phyloP scores from a whole-genome alignment of 2,888 invertebrate genomes.

The Protophormia terraenovae region DNA sequence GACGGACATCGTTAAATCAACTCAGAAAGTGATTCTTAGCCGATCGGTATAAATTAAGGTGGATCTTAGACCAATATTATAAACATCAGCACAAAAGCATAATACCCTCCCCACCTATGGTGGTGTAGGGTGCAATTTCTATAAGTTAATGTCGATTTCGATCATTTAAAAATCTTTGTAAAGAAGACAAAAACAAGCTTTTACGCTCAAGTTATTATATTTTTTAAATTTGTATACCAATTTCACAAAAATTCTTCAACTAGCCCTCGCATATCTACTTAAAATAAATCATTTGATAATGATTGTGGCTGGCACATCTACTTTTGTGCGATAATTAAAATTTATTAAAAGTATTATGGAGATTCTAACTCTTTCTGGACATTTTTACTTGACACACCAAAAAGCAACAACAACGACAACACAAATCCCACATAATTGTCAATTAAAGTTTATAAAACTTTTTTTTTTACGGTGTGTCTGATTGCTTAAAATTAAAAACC shows the following conservation, averaged over 20 bases:
- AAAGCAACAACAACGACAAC: background rate
- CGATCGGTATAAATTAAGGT: too few relatives aligned
- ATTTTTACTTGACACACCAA: slow-evolving; percentile 4
- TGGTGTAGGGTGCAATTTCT: too few relatives aligned
- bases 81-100: too few relatives aligned
- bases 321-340: slow-evolving; percentile 37
- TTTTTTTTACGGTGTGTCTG: slow-evolving; percentile 32
- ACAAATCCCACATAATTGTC: slow-evolving; percentile 48
- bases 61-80: too few relatives aligned
- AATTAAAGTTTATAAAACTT: slow-evolving; percentile 40
- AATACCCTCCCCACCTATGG: too few relatives aligned
- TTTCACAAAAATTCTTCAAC: background rate
- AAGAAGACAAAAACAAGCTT: too few relatives aligned
- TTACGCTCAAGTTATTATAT: too few relatives aligned
- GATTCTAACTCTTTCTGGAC: slow-evolving; percentile 23
- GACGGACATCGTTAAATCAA: too few relatives aligned
- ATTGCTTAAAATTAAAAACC: slow-evolving; percentile 11
- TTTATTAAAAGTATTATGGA: slow-evolving; percentile 34
- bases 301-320: slow-evolving; percentile 10
- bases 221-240: too few relatives aligned
- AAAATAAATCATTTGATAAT: slow-evolving; percentile 37
- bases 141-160: too few relatives aligned
- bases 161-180: too few relatives aligned
- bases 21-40: too few relatives aligned
- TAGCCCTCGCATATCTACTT: background rate